Base-by-base conservation (phyloP, 2,113 vertebrate genomes). In the Phodopus roborovskii region DNA sequence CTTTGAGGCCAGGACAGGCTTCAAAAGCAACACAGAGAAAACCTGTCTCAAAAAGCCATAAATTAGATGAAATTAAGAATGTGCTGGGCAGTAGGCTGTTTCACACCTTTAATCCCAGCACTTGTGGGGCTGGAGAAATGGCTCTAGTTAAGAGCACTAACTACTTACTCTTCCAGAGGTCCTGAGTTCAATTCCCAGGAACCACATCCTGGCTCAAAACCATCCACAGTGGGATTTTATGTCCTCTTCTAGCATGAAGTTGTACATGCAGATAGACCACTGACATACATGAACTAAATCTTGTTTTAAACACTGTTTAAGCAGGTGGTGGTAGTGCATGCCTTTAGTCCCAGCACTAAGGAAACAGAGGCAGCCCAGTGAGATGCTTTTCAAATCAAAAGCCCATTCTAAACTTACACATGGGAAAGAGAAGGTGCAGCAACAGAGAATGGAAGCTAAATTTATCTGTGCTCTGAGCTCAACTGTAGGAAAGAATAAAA, bases 341-440 rank as follows among this genome's bases (percentile, higher is more conserved):
- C 39, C 20, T 75, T 45, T 75, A 75, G 45, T 75, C 20, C 19
- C 22, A 45, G 39, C 73, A 28, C 24, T 74, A 12, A 39, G 39
- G 22, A 53, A 12, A 12, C 50, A 53, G 50, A 53, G 50, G 8
- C 50, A 53, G 50, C 50, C 50, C 50, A 7, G 50, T 7, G 9
- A 97, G 95, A 48, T 86, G 97, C 97, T 97, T 97, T 96, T 91
- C 71, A 94, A 86, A 96, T 93, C 83, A 93, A 71, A 97, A 79
- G 22, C 45, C 13, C 48, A 56, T 97, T 56, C 88, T 90, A 56
- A 97, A 96, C 53, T 94, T 39, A 71, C 60, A 64, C 91, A 89
- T 79, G 10, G 48, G 92, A 94, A 90, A 3, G 12, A 75, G 9
- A 75, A 26, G n/a, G 58, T 28, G 15, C 20, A 70, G 24, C 36